A percentile compares a stretch with the other conserved stretches of the same genome.
Evolutionary conservation across 2,888 invertebrate species (phyloP).

Genomic region (Ochropacha duplaris): DNA sequence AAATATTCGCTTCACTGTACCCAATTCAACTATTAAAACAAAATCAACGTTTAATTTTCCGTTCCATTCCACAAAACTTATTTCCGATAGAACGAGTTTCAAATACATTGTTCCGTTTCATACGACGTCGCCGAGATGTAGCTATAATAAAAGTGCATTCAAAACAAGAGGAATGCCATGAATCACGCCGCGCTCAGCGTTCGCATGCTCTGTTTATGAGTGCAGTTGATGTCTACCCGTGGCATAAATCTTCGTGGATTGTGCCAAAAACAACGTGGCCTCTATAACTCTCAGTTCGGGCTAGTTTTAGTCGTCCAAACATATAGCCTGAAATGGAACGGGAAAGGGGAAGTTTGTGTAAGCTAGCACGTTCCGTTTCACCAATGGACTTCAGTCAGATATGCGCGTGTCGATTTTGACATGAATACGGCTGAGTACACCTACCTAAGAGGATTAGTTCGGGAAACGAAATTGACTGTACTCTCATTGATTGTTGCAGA

Average conservation of each 20-base stretch:
- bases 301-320: constrained; percentile 50
- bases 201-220: constrained; percentile 72
- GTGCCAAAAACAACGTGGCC: constrained; percentile 67
- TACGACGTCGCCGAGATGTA: constrained; percentile 37
- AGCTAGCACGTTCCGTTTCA: constrained; percentile 44
- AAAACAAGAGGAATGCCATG: constrained; percentile 55
- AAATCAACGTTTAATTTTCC: constrained; percentile 3
- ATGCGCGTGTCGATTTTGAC: constrained; percentile 26
- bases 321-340: constrained; percentile 43
- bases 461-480: neutral
- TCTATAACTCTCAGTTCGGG: constrained; percentile 46
- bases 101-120: constrained; percentile 4
- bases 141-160: constrained; percentile 58
- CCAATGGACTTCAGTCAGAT: constrained; percentile 43
- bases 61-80: constrained; percentile 6
- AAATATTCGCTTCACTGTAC: neutral
- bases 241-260: constrained; percentile 67
- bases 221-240: constrained; percentile 67
- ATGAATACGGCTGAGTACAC: constrained; percentile 6
- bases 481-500: neutral
- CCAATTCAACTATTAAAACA: constrained; percentile 2
- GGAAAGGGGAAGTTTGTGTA: constrained; percentile 45
- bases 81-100: constrained; percentile 2
- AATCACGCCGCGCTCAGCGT: constrained; percentile 56
- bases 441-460: neutral